Evolutionary conservation across 2,113 vertebrate species (phyloP).

Genomic region (Falcunculus frontatus): DNA sequence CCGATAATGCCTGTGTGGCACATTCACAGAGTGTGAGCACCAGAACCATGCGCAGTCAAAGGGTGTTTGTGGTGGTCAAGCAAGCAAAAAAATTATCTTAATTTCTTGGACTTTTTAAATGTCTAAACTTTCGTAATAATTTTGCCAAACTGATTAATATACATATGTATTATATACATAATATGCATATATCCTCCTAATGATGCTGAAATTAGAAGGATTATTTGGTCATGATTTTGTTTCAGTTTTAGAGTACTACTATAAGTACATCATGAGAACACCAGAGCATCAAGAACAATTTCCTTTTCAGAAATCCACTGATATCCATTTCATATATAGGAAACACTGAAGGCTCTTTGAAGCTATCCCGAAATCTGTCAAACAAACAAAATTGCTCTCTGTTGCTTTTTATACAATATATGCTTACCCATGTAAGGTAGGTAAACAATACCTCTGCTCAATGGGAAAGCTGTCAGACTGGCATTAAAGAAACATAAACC

Average conservation of each 20-base stretch:
- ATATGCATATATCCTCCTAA: neutral
- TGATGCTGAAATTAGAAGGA: neutral
- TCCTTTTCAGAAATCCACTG: neutral
- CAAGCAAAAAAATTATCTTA: neutral
- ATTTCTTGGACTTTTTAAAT: neutral
- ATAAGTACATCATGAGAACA: neutral
- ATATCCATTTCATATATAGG: neutral
- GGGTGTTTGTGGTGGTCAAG: too few relatives aligned
- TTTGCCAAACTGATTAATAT: neutral
- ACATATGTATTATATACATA: neutral
- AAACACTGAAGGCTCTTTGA: neutral
- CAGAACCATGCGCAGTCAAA: fast-evolving
- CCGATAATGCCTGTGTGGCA: conserved; percentile 83
- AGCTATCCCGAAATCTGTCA: neutral
- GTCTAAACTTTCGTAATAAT: neutral
- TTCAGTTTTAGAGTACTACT: neutral
- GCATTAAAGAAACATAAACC: neutral
- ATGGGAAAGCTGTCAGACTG: neutral
- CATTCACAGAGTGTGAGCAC: fast-evolving
- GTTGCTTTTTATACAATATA: neutral
- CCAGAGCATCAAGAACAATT: neutral
- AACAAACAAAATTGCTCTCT: neutral
- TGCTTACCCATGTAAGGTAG: neutral
- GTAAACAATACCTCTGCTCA: neutral
- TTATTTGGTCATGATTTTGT: neutral